phyloP scores from a whole-genome alignment of 2,888 invertebrate genomes.

The Amphipoea oculea region DNA sequence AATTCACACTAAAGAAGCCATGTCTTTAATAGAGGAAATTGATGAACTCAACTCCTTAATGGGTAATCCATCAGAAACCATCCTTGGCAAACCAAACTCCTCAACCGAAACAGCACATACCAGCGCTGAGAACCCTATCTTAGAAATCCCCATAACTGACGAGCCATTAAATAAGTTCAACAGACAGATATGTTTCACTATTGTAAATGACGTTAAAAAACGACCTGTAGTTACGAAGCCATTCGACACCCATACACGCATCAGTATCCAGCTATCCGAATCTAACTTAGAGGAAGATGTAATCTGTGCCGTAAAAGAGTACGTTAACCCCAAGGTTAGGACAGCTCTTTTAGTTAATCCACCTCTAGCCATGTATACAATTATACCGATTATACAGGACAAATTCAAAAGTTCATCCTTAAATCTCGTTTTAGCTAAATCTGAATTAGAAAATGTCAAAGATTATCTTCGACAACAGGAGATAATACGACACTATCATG shows the following conservation, averaged over 20 bases:
- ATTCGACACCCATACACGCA: neutral
- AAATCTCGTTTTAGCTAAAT: neutral
- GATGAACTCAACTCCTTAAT: neutral
- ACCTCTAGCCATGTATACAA: constrained; percentile 3
- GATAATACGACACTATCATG: constrained; percentile 1
- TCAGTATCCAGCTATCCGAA: neutral
- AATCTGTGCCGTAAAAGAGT: neutral
- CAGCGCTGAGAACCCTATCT: too few species aligned
- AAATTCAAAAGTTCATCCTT: constrained; percentile 3
- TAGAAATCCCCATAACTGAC: too few species aligned
- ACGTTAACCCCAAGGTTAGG: neutral
- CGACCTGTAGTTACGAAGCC: too few species aligned
- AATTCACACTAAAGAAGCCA: neutral
- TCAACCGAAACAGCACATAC: neutral
- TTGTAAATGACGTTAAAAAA: too few species aligned
- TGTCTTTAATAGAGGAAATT: neutral
- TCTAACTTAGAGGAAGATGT: neutral
- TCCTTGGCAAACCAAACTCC: neutral
- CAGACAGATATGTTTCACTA: too few species aligned
- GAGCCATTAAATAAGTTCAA: too few species aligned
- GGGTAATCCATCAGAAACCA: neutral
- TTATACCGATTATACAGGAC: constrained; percentile 1
- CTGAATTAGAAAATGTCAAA: neutral
- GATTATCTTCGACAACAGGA: neutral
- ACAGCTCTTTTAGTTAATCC: neutral